A percentile compares a stretch with the other conserved stretches of the same genome.
phyloP scores from a whole-genome alignment of 2,888 invertebrate species.

The Caenorhabditis sp. region DNA sequence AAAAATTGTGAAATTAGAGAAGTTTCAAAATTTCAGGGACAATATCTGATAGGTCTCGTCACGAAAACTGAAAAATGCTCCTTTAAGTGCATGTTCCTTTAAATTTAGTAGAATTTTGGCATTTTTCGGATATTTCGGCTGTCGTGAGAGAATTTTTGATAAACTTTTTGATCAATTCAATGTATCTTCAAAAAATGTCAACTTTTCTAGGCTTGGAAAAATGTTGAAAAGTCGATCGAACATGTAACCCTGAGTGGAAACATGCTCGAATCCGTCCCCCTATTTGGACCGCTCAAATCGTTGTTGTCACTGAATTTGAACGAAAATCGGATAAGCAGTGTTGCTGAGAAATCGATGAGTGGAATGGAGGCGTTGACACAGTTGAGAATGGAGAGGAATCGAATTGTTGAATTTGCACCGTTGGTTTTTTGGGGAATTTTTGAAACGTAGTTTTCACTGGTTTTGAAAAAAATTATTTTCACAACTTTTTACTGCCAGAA shows the following conservation, averaged over 20 bases:
- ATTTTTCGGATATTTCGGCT: too few species aligned
- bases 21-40: too few species aligned
- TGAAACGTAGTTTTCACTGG: background rate
- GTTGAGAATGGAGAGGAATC: conserved; percentile 57
- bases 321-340: conserved; percentile 34
- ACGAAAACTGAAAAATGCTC: too few species aligned
- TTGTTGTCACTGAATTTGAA: conserved; percentile 46
- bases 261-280: conserved; percentile 52
- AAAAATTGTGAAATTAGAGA: too few species aligned
- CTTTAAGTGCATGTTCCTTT: too few species aligned
- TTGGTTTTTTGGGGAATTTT: conserved; percentile 25
- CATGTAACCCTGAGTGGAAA: conserved; percentile 53
- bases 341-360: conserved; percentile 20
- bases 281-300: conserved; percentile 44
- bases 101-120: too few species aligned
- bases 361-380: conserved; percentile 30
- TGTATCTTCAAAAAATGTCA: background rate
- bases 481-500: too few species aligned
- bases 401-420: conserved; percentile 57
- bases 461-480: too few species aligned
- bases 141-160: too few species aligned
- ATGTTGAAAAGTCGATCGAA: conserved; percentile 24
- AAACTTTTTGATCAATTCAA: background rate
- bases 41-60: too few species aligned
- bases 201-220: conserved; percentile 30